Evolutionary conservation across 2,797 vertebrate genomes (phyloP).

Genomic region (Simalia tracyae): DNA sequence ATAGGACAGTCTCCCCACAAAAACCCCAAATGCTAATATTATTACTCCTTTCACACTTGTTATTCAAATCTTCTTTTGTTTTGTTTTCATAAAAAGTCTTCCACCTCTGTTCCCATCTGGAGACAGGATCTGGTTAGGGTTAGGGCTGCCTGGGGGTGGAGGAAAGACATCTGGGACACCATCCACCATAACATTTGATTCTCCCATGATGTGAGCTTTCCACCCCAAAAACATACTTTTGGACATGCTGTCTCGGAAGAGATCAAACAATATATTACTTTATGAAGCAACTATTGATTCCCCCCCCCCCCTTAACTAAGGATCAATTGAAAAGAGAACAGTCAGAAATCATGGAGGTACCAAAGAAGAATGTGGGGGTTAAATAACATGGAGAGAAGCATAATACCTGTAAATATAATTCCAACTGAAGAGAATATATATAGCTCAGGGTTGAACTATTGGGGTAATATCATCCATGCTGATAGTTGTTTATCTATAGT

Average conservation of each 20-base stretch:
- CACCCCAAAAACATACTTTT: not conserved
- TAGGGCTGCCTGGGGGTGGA: not conserved
- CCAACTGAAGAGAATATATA: not conserved
- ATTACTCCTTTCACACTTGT: not conserved
- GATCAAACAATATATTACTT: not conserved
- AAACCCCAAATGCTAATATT: not conserved
- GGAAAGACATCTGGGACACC: not conserved
- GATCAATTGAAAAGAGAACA: not conserved
- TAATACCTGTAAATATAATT: not conserved
- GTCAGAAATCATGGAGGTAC: not conserved
- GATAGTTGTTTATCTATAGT: not conserved
- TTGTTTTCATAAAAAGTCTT: not conserved
- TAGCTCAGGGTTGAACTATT: not conserved
- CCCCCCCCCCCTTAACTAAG: not conserved
- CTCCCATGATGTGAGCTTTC: not conserved
- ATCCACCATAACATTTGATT: not conserved
- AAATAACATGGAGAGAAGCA: not conserved
- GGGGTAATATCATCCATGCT: not conserved
- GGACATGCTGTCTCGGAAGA: not conserved
- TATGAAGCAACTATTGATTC: not conserved
- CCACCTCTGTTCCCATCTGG: not conserved
- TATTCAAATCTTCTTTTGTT: not conserved
- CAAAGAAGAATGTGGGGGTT: not conserved
- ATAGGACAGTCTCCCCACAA: not conserved
- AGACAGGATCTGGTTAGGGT: not conserved